phyloP scores from a whole-genome alignment of 2,888 invertebrate species.

The Lasioglossum zephyrum region DNA sequence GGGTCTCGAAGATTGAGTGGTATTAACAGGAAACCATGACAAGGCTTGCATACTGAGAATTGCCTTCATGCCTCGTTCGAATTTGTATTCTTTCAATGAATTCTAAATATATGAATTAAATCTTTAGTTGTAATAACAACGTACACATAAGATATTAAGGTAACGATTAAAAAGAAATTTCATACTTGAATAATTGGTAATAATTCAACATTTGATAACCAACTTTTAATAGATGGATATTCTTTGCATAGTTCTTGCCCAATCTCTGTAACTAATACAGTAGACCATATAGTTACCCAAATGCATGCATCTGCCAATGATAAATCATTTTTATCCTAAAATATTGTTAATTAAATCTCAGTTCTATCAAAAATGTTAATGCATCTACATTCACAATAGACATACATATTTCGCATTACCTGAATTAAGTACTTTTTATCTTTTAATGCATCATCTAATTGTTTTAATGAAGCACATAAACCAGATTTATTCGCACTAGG shows the following conservation, averaged over 20 bases:
- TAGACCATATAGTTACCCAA: constrained; percentile 90
- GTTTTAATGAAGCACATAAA: constrained; percentile 86
- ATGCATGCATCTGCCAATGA: constrained; percentile 90
- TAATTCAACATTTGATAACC: constrained; percentile 87
- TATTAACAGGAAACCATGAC: constrained; percentile 81
- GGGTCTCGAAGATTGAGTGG: constrained; percentile 60
- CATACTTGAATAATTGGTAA: constrained; percentile 87
- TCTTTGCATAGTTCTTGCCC: constrained; percentile 86
- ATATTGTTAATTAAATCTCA: constrained; percentile 61
- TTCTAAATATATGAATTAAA: constrained; percentile 75
- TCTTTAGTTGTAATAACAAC: constrained; percentile 54
- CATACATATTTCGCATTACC: constrained; percentile 72
- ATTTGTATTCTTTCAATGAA: constrained; percentile 73
- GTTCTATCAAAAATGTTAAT: constrained; percentile 11
- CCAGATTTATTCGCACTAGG: constrained; percentile 86
- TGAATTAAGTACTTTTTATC: constrained; percentile 87
- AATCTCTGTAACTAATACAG: constrained; percentile 87
- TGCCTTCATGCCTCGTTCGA: constrained; percentile 77
- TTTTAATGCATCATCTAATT: constrained; percentile 86
- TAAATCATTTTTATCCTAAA: constrained; percentile 86
- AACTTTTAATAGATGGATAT: constrained; percentile 86
- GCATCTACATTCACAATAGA: neutral
- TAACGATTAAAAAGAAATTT: constrained; percentile 36
- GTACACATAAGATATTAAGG: constrained; percentile 8
- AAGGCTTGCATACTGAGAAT: constrained; percentile 76